Evolutionary conservation across 2,113 vertebrate species (phyloP), one percentile per base, ranked within the genome.

Genomic region (Phainopepla nitens): DNA sequence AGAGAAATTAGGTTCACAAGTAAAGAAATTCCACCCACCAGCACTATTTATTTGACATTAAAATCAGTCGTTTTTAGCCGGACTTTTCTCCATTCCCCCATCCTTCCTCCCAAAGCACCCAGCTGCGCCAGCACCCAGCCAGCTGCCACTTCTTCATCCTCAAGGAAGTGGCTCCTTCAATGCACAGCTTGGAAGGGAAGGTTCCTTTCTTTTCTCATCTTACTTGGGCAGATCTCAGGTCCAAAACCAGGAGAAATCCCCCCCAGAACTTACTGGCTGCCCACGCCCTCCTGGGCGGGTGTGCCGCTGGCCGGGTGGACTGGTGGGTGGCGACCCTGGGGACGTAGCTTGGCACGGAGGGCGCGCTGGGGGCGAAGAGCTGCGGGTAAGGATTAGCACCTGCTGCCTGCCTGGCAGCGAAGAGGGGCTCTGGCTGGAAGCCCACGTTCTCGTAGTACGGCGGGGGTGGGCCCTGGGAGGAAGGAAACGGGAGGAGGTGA

Each of bases 361-460:
- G 64, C 6, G 57, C 76, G 42, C 65, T 89, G 14, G 70, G 31
- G 36, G 90, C 8, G 8, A 75, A 88, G 49, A 94, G 83, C 13
- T 21, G 90, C 0, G 50, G 39, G 58, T 95, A 96, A 0, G 47
- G 49, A 3, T 27, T 53, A 92, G 96, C 89, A 58, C 75, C 87
- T 66, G 7, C 60, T 5, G 89, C 18, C 14, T 25, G 97, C n/a
- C 11, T 51, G 11, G 61, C 60, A 7, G 92, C 25, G 9, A 8
- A 96, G 29, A 23, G 0, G 18, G 95, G 86, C 21, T 98, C 98
- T 2, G 96, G 45, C n/a, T 98, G 98, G 77, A 97, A 98, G 27
- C 97, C 98, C 7, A 49, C 44, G 66, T 98, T 98, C 96, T 98
- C 98, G 15, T 98, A 98, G 92, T 93, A 98, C 12, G 97, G 94